phyloP scores from a whole-genome alignment of 2,888 invertebrate species.

The Tyria jacobaeae region DNA sequence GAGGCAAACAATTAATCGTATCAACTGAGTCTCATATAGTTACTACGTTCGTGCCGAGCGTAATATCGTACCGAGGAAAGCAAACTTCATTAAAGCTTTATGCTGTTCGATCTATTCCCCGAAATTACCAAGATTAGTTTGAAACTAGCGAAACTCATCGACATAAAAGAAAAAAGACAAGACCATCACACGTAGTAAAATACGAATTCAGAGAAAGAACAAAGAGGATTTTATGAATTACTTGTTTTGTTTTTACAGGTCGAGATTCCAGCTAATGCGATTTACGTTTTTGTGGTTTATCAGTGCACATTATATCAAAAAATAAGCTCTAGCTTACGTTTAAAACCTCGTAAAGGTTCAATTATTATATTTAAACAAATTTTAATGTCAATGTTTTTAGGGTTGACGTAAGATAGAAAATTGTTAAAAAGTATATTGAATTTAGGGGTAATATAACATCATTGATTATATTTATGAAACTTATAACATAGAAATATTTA shows the following conservation, averaged over 20 bases:
- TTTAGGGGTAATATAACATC: no score
- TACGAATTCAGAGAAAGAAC: slow-evolving; percentile 20
- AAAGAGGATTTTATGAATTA: slow-evolving; percentile 26
- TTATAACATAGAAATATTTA: no score
- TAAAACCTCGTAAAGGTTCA: not conserved
- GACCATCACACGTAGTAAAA: slow-evolving; percentile 27
- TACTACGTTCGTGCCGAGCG: slow-evolving; percentile 17
- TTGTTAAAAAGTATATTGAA: no score
- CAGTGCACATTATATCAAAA: not conserved
- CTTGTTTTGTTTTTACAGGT: slow-evolving; percentile 15
- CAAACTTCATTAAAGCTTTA: slow-evolving; percentile 53
- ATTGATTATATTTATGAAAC: no score
- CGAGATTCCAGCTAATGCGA: slow-evolving; percentile 6
- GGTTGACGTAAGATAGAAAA: no score
- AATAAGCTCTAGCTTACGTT: not conserved
- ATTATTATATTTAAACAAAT: not conserved
- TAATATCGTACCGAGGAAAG: slow-evolving; percentile 28
- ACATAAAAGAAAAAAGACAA: slow-evolving; percentile 38
- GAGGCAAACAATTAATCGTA: slow-evolving; percentile 62
- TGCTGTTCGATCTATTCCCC: slow-evolving; percentile 48
- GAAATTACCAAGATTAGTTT: slow-evolving; percentile 54
- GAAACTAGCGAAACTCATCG: slow-evolving; percentile 46
- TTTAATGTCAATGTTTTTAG: not conserved
- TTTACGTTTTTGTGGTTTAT: slow-evolving; percentile 1
- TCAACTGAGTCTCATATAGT: slow-evolving; percentile 23